A percentile compares a stretch with the other conserved stretches of the same genome.
phyloP scores from a whole-genome alignment of 1,140 invertebrate species.

The Trichonephila clavipes region DNA sequence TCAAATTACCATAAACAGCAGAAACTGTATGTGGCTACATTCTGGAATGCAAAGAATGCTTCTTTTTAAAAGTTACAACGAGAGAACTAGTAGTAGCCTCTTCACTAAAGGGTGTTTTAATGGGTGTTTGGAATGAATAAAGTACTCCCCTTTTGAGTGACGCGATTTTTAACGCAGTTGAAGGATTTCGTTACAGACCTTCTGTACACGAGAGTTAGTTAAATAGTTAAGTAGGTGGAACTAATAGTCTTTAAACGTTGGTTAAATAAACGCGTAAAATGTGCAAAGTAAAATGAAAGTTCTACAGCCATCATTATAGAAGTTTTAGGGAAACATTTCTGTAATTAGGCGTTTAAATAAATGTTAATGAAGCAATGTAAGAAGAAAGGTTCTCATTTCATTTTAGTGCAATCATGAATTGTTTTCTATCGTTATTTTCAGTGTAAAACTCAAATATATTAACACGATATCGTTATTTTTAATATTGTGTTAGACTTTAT shows the following conservation, averaged over 20 bases:
- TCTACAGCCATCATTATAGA: neutral
- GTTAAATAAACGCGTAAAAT: slow-evolving; percentile 6
- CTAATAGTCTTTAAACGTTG: slow-evolving; percentile 40
- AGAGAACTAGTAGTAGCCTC: neutral
- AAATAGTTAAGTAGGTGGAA: slow-evolving; percentile 47
- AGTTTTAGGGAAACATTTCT: neutral
- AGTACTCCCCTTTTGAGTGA: slow-evolving; percentile 1
- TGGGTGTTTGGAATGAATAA: slow-evolving; percentile 43
- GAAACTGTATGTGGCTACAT: neutral
- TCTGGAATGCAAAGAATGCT: slow-evolving; percentile 42
- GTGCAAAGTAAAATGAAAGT: neutral
- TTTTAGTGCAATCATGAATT: neutral
- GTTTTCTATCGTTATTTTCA: neutral
- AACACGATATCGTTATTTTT: no score
- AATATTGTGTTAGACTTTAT: no score
- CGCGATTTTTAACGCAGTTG: slow-evolving; percentile 34
- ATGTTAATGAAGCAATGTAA: neutral
- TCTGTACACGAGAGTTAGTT: slow-evolving; percentile 30
- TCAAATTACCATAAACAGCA: slow-evolving; percentile 39
- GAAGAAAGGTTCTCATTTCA: neutral
- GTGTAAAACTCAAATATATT: no score
- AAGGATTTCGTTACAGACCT: slow-evolving; percentile 19
- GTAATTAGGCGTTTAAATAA: neutral
- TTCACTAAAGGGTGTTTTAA: slow-evolving; percentile 31
- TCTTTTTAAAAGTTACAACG: slow-evolving; percentile 27